Percentiles rank a stretch among this genome's conserved stretches.
Evolutionary conservation across 2,797 vertebrate genomes (phyloP).

Genomic region (Siniperca scherzeri): DNA sequence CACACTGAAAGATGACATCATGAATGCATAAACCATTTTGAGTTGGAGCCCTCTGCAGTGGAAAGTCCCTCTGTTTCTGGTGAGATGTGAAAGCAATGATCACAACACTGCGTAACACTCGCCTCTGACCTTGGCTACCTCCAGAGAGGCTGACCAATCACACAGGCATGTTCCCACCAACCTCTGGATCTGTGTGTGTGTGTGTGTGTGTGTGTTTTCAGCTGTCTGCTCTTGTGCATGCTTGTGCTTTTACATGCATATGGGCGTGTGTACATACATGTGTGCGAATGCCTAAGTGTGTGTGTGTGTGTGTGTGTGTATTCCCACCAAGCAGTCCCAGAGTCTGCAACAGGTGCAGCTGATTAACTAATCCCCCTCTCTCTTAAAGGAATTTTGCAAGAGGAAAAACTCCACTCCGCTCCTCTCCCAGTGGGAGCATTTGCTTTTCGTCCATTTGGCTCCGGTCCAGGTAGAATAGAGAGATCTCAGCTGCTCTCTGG

Average conservation of each 20-base stretch:
- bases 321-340: conserved; percentile 66
- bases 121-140: conserved; percentile 63
- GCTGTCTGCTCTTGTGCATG: neutral
- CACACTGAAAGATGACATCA: conserved; percentile 78
- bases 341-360: conserved; percentile 80
- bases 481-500: conserved; percentile 73
- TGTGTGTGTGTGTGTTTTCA: neutral
- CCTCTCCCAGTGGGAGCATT: conserved; percentile 73
- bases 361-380: conserved; percentile 76
- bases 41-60: conserved; percentile 53
- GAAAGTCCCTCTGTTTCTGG: conserved; percentile 81
- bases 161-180: conserved; percentile 69
- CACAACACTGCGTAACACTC: conserved; percentile 49
- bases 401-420: conserved; percentile 66
- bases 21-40: conserved; percentile 70
- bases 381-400: conserved; percentile 72
- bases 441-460: conserved; percentile 73
- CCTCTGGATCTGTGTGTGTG: conserved; percentile 13
- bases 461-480: conserved; percentile 62
- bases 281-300: neutral
- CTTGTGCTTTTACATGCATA: conserved; percentile 13
- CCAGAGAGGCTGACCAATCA: conserved; percentile 66
- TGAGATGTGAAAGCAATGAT: conserved; percentile 58
- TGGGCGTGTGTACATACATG: neutral
- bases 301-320: conserved; percentile 38